Evolutionary conservation across 2,797 vertebrate genomes (phyloP).

Genomic region (Galaxias olidus): DNA sequence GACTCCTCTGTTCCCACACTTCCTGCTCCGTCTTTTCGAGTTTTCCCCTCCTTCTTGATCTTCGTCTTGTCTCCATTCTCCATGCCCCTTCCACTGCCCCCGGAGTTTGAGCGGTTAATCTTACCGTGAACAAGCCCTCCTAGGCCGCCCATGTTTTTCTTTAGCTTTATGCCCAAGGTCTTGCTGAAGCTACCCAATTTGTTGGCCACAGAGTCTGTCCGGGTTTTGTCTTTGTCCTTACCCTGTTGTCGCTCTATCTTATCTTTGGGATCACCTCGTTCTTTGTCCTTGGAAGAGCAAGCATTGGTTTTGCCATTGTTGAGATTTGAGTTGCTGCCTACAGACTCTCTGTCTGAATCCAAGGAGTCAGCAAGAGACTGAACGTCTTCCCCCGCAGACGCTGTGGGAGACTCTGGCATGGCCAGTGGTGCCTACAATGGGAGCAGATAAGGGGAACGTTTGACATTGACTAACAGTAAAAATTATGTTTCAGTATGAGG

Average conservation of each 20-base stretch:
- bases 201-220: constrained; percentile 95
- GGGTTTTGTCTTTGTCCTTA: constrained; percentile 52
- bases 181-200: constrained; percentile 99
- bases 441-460: too few species aligned
- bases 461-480: too few species aligned
- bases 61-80: constrained; percentile 74
- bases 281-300: constrained; percentile 80
- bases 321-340: constrained; percentile 83
- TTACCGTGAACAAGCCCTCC: constrained; percentile 96
- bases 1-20: constrained; percentile 92
- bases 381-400: constrained; percentile 81
- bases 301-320: constrained; percentile 77
- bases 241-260: constrained; percentile 87
- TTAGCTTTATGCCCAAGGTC: constrained; percentile 95
- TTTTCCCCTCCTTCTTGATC: constrained; percentile 78
- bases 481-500: too few species aligned
- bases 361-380: constrained; percentile 83
- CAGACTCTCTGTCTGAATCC: constrained; percentile 83
- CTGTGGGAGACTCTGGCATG: constrained; percentile 84
- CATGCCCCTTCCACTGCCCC: constrained; percentile 57
- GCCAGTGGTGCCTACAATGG: constrained; percentile 79
- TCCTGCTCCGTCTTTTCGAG: constrained; percentile 74
- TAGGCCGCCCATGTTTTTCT: constrained; percentile 98
- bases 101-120: constrained; percentile 88
- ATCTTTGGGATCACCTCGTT: constrained; percentile 79